A percentile compares a stretch with the other conserved stretches of the same genome.
phyloP scores from a whole-genome alignment of 1,140 invertebrate species.

The Drosophila aff. region DNA sequence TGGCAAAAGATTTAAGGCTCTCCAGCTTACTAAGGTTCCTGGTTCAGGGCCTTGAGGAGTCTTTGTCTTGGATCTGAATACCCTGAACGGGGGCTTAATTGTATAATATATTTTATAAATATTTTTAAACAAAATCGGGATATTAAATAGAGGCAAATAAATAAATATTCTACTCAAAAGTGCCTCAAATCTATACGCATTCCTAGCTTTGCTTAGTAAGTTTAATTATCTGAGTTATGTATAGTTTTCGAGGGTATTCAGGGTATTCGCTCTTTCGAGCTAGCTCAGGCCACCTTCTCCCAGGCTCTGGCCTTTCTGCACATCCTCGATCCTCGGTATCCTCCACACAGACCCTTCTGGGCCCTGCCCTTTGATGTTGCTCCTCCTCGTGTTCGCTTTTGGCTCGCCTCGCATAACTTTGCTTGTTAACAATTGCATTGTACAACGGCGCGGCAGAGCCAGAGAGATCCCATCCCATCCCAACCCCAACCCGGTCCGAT shows the following conservation, averaged over 20 bases:
- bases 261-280: conserved; percentile 21
- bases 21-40: conserved; percentile 24
- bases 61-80: background rate
- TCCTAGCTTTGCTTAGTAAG: background rate
- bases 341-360: conserved; percentile 53
- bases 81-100: background rate
- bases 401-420: conserved; percentile 78
- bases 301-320: conserved; percentile 13
- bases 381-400: conserved; percentile 51
- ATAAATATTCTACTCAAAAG: background rate
- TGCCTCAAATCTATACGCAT: background rate
- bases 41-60: conserved; percentile 28
- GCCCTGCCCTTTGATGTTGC: conserved; percentile 76
- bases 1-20: conserved; percentile 72
- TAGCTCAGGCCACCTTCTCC: conserved; percentile 17
- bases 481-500: background rate
- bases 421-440: conserved; percentile 83
- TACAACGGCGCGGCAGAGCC: conserved; percentile 55
- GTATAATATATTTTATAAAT: background rate
- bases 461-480: conserved; percentile 3
- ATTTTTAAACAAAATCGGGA: background rate
- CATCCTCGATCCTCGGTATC: conserved; percentile 42
- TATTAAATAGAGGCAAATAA: background rate
- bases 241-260: background rate
- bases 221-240: background rate